These are phyloP conservation scores for Argyresthia albistria DNA, from an alignment of 2,888 invertebrate genomes.

Conservation along the genomic window DNA sequence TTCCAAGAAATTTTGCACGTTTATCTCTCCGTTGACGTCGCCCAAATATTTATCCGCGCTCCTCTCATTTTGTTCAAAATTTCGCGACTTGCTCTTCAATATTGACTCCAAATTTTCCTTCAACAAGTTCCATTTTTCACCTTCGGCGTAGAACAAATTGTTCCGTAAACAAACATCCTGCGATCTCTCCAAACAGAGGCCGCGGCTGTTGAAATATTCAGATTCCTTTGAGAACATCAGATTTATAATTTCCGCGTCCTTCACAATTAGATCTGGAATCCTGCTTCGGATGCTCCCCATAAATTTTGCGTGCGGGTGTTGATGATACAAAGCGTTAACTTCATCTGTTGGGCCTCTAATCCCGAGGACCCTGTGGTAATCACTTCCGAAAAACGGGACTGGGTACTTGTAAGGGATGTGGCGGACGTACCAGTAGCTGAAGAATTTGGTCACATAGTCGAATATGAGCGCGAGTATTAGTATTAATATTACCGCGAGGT, in stretches of 20 bases:
- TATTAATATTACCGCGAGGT: constrained; percentile 33
- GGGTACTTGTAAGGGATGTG: constrained; percentile 50
- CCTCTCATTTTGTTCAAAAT: constrained; percentile 29
- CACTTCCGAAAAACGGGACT: constrained; percentile 52
- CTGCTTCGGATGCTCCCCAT: constrained; percentile 54
- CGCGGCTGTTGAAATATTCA: constrained; percentile 61
- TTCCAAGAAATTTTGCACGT: constrained; percentile 59
- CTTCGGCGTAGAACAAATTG: constrained; percentile 65
- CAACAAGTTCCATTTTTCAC: constrained; percentile 59
- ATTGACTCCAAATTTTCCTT: constrained; percentile 45
- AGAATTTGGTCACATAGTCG: constrained; percentile 61
- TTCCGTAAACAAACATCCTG: constrained; percentile 67
- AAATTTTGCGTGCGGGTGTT: constrained; percentile 43
- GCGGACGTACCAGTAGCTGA: constrained; percentile 63
- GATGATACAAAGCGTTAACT: constrained; percentile 38
- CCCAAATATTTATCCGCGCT: constrained; percentile 59
- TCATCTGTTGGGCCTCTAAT: constrained; percentile 46
- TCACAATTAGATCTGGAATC: constrained; percentile 58
- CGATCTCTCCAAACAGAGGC: constrained; percentile 63
- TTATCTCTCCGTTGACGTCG: constrained; percentile 63
- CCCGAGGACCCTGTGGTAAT: constrained; percentile 49
- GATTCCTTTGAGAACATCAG: constrained; percentile 60
- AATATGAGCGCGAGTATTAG: constrained; percentile 45
- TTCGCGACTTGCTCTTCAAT: constrained; percentile 35
- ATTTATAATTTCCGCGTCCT: constrained; percentile 53